These are phyloP conservation scores for Leptinotarsa peninsularis DNA, from an alignment of 2,888 invertebrate species.

Conservation along the genomic window DNA sequence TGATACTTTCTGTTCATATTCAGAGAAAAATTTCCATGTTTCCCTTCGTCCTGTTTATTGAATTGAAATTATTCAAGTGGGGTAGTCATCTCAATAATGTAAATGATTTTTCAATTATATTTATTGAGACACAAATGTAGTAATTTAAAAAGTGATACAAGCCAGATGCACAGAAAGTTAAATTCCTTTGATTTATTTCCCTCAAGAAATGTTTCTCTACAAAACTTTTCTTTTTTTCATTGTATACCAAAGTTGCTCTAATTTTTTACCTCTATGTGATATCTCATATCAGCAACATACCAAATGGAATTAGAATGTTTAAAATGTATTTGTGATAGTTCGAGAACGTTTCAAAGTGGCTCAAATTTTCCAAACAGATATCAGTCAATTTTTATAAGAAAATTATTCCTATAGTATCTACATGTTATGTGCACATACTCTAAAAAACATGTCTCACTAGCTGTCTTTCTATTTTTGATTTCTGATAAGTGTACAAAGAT, in stretches of 20 bases:
- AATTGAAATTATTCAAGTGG: no score
- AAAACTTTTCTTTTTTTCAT: background rate
- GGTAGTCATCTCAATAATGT: no score
- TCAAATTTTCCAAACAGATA: slow-evolving; percentile 17
- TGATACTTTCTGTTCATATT: no score
- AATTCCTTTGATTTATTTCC: no score
- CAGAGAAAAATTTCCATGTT: no score
- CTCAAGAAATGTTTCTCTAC: no score
- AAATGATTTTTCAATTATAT: no score
- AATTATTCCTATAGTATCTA: slow-evolving; percentile 16
- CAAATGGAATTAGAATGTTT: background rate
- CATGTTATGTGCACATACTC: slow-evolving; percentile 43
- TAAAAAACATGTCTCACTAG: slow-evolving; percentile 43
- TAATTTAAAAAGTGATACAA: no score
- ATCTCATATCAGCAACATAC: slow-evolving; percentile 13
- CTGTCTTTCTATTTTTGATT: slow-evolving; percentile 46
- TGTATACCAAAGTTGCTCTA: background rate
- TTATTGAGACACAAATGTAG: no score
- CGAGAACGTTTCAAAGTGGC: slow-evolving; percentile 23
- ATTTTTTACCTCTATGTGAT: no score
- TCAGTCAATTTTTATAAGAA: slow-evolving; percentile 42
- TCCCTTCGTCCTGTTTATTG: no score
- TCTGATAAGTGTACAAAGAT: slow-evolving; percentile 50
- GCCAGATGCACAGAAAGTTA: no score
- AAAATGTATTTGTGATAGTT: background rate